These are phyloP conservation scores for Coptotermes formosanus DNA, from an alignment of 1,140 invertebrate genomes.

Conservation along the genomic window DNA sequence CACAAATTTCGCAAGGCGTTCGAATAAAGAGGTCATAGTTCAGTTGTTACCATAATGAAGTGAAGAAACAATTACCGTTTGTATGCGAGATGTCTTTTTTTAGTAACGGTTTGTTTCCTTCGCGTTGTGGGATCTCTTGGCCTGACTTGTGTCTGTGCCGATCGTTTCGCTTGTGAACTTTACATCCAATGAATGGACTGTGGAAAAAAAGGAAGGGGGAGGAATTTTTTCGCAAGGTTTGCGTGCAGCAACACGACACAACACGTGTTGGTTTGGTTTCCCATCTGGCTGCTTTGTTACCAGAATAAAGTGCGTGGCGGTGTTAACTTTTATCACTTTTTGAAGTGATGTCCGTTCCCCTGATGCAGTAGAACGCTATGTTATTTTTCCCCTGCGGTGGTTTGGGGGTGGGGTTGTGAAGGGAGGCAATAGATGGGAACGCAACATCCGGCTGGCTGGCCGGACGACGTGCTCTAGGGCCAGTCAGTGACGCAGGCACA, in stretches of 20 bases:
- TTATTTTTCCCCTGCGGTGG: conserved; percentile 6
- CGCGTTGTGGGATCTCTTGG: background rate
- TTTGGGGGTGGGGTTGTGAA: background rate
- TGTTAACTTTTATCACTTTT: conserved; percentile 19
- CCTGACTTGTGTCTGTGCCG: background rate
- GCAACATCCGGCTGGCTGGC: background rate
- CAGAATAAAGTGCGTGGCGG: background rate
- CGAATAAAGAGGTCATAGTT: no score
- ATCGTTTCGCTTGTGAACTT: background rate
- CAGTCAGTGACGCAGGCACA: conserved; percentile 18
- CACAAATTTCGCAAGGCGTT: no score
- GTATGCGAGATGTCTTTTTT: no score
- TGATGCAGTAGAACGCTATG: background rate
- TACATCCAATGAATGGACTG: background rate
- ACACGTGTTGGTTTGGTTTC: background rate
- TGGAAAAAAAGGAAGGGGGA: background rate
- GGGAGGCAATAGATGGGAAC: conserved; percentile 5
- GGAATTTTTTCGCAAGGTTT: background rate
- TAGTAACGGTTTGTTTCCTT: background rate
- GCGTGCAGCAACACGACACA: background rate
- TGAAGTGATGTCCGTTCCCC: background rate
- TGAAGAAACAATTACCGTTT: no score
- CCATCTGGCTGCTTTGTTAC: background rate
- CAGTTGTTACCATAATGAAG: no score
- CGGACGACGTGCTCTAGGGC: background rate